Conservation (phyloP, 2,113 vertebrate species). For the Halichoeres trimaculatus region DNA sequence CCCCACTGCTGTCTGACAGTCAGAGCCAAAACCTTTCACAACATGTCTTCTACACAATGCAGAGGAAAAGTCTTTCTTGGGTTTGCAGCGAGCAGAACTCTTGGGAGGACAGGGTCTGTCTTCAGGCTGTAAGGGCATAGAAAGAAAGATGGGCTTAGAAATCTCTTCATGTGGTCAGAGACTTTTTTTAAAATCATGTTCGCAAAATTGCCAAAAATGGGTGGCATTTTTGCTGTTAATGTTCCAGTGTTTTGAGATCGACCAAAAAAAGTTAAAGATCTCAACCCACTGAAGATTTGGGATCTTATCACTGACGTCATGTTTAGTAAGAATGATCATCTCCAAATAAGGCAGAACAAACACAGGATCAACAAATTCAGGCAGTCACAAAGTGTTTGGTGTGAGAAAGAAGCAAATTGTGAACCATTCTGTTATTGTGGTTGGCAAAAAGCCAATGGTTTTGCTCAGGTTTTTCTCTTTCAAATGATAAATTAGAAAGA, state of each 20-base stretch:
- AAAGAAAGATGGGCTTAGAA: slow-evolving; percentile 68
- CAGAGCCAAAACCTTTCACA: slow-evolving; percentile 68
- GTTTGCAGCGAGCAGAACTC: slow-evolving; percentile 55
- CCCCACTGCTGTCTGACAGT: slow-evolving; percentile 58
- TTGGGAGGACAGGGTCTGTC: slow-evolving; percentile 51
- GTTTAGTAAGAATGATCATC: slow-evolving; percentile 6
- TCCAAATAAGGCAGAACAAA: background rate
- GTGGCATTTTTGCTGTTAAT: too few relatives aligned
- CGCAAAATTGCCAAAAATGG: slow-evolving; percentile 40
- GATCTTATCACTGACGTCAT: background rate
- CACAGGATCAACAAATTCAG: slow-evolving; percentile 21
- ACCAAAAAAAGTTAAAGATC: too few relatives aligned
- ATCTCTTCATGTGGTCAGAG: slow-evolving; percentile 77
- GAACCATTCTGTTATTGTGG: slow-evolving; percentile 49
- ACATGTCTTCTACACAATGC: slow-evolving; percentile 65
- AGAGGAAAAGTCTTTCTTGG: slow-evolving; percentile 61
- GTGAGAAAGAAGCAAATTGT: slow-evolving; percentile 35
- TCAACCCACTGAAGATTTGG: background rate
- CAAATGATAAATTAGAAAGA: too few relatives aligned
- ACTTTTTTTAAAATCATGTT: slow-evolving; percentile 53
- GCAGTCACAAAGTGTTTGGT: slow-evolving; percentile 1
- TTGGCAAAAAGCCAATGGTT: slow-evolving; percentile 54
- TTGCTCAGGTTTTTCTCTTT: slow-evolving; percentile 32
- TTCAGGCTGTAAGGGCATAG: slow-evolving; percentile 33
- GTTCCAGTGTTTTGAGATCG: slow-evolving; percentile 16